Percentiles rank a stretch among this genome's conserved stretches.
Conservation (phyloP, 2,888 invertebrate genomes). For the Drosophila anomelani region DNA sequence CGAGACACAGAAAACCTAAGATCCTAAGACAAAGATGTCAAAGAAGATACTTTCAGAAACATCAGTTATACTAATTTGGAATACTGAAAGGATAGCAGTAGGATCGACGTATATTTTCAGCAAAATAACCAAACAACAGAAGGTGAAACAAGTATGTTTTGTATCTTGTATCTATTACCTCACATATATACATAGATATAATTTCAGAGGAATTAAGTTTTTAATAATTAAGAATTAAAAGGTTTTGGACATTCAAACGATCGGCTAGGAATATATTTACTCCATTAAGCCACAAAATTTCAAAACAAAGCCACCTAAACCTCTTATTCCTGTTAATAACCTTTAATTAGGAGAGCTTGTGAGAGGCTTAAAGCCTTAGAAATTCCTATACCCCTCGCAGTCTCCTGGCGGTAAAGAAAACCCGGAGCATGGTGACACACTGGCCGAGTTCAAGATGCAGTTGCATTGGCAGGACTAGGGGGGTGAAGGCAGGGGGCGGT, state of each 20-base stretch:
- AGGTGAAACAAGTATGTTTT: not conserved
- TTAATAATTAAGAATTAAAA: not conserved
- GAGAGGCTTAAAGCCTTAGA: not conserved
- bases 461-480: not conserved
- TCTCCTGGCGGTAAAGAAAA: not conserved
- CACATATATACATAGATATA: too few species aligned
- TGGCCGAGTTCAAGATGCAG: slow-evolving; percentile 52
- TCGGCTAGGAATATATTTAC: not conserved
- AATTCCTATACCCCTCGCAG: not conserved
- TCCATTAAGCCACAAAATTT: not conserved
- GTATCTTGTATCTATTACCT: too few species aligned
- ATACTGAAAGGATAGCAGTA: not conserved
- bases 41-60: not conserved
- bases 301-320: not conserved
- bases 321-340: not conserved
- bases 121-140: not conserved
- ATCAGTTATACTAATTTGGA: too few species aligned
- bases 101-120: not conserved
- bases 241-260: not conserved
- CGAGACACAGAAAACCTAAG: not conserved
- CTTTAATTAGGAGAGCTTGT: not conserved
- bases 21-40: not conserved
- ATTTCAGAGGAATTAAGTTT: too few species aligned
- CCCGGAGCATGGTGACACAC: slow-evolving; percentile 38
- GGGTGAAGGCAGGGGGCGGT: not conserved